Percentiles rank a stretch among this genome's conserved stretches.
Evolutionary conservation across 2,113 vertebrate genomes (phyloP).

Genomic region (Chaetops frenatus): DNA sequence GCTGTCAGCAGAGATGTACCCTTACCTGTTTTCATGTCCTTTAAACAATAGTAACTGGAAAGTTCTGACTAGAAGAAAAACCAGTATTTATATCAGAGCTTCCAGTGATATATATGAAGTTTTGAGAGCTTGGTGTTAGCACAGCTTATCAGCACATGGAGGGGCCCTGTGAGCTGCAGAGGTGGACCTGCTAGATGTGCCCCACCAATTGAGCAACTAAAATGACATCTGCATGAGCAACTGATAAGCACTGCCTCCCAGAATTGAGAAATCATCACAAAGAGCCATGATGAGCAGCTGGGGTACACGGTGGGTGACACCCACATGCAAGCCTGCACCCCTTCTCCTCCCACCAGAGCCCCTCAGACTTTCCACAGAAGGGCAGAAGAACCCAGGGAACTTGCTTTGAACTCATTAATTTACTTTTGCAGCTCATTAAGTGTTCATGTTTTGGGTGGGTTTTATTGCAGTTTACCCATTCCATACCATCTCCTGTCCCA

Average conservation of each 20-base stretch:
- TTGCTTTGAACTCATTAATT: not conserved
- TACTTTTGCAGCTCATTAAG: not conserved
- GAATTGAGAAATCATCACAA: not conserved
- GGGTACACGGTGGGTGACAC: fast-evolving
- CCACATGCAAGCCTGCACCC: not conserved
- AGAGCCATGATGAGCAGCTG: not conserved
- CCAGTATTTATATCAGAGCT: not conserved
- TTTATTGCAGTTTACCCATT: not conserved
- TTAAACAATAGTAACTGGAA: not conserved
- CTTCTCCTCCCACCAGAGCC: not conserved
- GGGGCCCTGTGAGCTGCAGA: not conserved
- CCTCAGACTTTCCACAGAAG: not conserved
- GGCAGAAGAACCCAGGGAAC: not conserved
- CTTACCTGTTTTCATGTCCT: not conserved
- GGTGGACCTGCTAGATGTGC: not conserved
- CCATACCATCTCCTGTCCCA: not conserved
- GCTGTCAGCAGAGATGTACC: not conserved
- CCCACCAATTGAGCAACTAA: not conserved
- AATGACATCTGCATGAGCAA: not conserved
- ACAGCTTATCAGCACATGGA: not conserved
- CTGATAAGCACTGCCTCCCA: not conserved
- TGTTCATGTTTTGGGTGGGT: not conserved
- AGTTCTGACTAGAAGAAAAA: not conserved
- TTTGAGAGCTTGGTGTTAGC: not conserved
- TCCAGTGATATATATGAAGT: not conserved